Evolutionary conservation across 2,113 vertebrate genomes (phyloP).

Genomic region (Laticauda colubrina): DNA sequence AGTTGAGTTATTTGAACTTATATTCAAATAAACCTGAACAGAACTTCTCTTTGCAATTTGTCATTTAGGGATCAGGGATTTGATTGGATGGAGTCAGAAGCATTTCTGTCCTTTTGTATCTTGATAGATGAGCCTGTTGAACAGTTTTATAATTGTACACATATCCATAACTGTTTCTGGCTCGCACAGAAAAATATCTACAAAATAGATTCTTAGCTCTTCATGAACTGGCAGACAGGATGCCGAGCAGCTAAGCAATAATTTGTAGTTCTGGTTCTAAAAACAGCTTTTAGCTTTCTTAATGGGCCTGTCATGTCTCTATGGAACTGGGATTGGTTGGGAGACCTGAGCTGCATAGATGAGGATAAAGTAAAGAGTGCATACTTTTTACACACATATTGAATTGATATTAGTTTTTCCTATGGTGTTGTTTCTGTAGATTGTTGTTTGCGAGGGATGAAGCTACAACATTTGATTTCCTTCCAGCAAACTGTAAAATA

Average conservation of each 20-base stretch:
- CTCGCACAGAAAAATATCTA: not conserved
- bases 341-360: not conserved
- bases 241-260: not conserved
- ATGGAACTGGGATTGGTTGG: not conserved
- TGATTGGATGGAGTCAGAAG: not conserved
- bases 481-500: conserved; percentile 35
- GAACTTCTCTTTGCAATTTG: not conserved
- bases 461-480: conserved; percentile 28
- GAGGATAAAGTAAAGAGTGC: not conserved
- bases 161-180: not conserved
- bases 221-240: not conserved
- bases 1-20: not conserved
- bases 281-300: not conserved
- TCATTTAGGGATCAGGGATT: not conserved
- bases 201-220: not conserved
- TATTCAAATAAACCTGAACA: not conserved
- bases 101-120: not conserved
- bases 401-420: not conserved
- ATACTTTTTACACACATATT: not conserved
- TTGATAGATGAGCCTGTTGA: not conserved
- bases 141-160: not conserved
- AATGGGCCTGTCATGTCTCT: not conserved
- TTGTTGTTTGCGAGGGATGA: conserved; percentile 9
- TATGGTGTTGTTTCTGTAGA: not conserved
- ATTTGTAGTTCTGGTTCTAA: not conserved